Evolutionary conservation across 1,140 invertebrate species (phyloP).

Genomic region (Proales similis): DNA sequence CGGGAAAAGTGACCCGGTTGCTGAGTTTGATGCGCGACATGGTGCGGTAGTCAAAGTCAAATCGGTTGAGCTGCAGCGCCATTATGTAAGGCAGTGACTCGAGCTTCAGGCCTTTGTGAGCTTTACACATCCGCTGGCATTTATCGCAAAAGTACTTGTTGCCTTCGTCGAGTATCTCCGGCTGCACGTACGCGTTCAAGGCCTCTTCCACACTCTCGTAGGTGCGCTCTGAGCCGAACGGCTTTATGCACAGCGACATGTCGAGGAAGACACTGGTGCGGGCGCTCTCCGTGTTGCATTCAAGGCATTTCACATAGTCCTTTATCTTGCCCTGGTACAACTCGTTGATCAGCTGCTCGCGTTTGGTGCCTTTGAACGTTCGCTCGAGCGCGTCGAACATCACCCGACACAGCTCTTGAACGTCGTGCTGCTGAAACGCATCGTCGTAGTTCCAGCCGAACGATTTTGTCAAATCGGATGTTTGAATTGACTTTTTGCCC

Average conservation of each 20-base stretch:
- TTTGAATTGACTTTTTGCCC: constrained; percentile 97
- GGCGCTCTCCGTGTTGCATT: constrained; percentile 77
- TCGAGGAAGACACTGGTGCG: constrained; percentile 77
- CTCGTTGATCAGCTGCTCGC: constrained; percentile 91
- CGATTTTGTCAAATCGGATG: constrained; percentile 92
- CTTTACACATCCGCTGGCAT: constrained; percentile 80
- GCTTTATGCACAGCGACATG: constrained; percentile 75
- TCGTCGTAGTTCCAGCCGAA: constrained; percentile 99
- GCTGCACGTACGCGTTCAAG: constrained; percentile 91
- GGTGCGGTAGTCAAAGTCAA: constrained; percentile 91
- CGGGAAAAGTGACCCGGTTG: constrained; percentile 86
- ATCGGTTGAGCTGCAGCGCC: constrained; percentile 94
- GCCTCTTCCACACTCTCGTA: constrained; percentile 67
- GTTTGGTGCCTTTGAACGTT: constrained; percentile 96
- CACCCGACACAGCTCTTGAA: constrained; percentile 67
- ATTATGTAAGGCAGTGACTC: constrained; percentile 91
- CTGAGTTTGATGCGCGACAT: constrained; percentile 99
- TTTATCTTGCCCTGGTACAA: constrained; percentile 89
- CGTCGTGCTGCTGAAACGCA: constrained; percentile 99
- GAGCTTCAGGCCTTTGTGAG: constrained; percentile 97
- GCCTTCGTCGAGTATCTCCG: constrained; percentile 93
- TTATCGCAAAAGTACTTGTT: constrained; percentile 98
- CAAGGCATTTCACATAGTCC: constrained; percentile 84
- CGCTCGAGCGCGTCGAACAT: constrained; percentile 93
- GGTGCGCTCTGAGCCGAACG: constrained; percentile 69